A percentile compares a stretch with the other conserved stretches of the same genome.
phyloP scores from a whole-genome alignment of 2,888 invertebrate species.

The Taenaris catops region DNA sequence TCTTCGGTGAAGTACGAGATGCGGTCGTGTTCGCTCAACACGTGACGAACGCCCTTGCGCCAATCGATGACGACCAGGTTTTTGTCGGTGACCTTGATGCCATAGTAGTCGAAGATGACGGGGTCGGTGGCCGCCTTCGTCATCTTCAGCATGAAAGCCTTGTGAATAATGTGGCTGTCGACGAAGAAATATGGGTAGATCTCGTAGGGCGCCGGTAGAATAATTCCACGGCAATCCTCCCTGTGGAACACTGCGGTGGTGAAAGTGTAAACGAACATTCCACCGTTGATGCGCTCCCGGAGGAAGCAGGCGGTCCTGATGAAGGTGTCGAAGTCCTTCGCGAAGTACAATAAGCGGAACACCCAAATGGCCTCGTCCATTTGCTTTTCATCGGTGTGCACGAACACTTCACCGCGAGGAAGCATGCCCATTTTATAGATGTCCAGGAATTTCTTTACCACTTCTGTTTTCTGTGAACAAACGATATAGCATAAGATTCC shows the following conservation, averaged over 20 bases:
- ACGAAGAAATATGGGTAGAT: slow-evolving; percentile 89
- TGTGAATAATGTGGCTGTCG: slow-evolving; percentile 84
- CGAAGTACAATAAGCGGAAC: slow-evolving; percentile 82
- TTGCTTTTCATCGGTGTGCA: slow-evolving; percentile 80
- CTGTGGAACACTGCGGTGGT: slow-evolving; percentile 85
- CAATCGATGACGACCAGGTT: slow-evolving; percentile 82
- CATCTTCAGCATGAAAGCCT: slow-evolving; percentile 82
- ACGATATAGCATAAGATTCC: no score
- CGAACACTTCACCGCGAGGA: slow-evolving; percentile 80
- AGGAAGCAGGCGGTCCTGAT: slow-evolving; percentile 84
- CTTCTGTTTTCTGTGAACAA: slow-evolving; percentile 69
- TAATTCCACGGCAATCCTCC: slow-evolving; percentile 82
- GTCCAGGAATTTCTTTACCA: slow-evolving; percentile 78
- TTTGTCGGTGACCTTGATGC: slow-evolving; percentile 70
- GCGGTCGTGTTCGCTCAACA: slow-evolving; percentile 79
- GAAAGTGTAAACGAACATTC: slow-evolving; percentile 86
- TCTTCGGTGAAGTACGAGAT: slow-evolving; percentile 88
- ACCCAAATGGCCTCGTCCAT: slow-evolving; percentile 81
- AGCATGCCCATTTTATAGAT: slow-evolving; percentile 79
- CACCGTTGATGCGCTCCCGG: slow-evolving; percentile 85
- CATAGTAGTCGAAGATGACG: slow-evolving; percentile 71
- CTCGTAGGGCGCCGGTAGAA: slow-evolving; percentile 87
- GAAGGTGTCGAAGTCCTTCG: slow-evolving; percentile 85
- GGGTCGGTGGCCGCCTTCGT: slow-evolving; percentile 79
- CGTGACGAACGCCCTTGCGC: slow-evolving; percentile 81